phyloP scores from a whole-genome alignment of 1,140 invertebrate species.

The Diplogasteroides magnus region DNA sequence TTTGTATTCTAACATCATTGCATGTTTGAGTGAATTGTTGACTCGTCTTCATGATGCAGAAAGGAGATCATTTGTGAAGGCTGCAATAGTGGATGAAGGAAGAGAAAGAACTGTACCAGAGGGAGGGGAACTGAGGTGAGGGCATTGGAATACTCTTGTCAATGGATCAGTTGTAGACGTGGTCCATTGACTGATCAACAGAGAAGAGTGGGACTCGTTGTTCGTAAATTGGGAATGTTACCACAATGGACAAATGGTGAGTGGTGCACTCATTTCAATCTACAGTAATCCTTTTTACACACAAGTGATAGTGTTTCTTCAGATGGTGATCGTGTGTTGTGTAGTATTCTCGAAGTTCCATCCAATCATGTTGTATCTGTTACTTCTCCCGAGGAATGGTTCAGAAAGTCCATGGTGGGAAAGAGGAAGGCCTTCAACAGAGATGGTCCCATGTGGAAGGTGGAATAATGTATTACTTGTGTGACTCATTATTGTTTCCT shows the following conservation, averaged over 20 bases:
- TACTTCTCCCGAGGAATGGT: conserved; percentile 49
- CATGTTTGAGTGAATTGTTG: neutral
- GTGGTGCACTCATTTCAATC: no score
- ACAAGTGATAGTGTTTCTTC: no score
- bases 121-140: neutral
- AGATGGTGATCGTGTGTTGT: conserved; percentile 45
- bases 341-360: conserved; percentile 46
- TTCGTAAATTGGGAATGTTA: conserved; percentile 83
- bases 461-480: conserved; percentile 22
- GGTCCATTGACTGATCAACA: conserved; percentile 20
- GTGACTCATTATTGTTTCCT: no score
- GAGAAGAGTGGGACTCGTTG: conserved; percentile 76
- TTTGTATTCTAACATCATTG: neutral
- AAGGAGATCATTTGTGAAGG: no score
- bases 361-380: conserved; percentile 46
- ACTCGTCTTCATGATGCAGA: no score
- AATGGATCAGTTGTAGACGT: neutral
- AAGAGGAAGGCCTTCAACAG: conserved; percentile 48
- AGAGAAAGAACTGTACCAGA: neutral
- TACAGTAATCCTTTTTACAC: no score
- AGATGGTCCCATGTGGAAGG: conserved; percentile 46
- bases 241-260: conserved; percentile 70
- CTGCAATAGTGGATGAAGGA: no score
- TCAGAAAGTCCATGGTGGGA: conserved; percentile 31
- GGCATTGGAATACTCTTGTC: neutral